phyloP scores from a whole-genome alignment of 1,140 invertebrate species.

The Drosophila baimaii region DNA sequence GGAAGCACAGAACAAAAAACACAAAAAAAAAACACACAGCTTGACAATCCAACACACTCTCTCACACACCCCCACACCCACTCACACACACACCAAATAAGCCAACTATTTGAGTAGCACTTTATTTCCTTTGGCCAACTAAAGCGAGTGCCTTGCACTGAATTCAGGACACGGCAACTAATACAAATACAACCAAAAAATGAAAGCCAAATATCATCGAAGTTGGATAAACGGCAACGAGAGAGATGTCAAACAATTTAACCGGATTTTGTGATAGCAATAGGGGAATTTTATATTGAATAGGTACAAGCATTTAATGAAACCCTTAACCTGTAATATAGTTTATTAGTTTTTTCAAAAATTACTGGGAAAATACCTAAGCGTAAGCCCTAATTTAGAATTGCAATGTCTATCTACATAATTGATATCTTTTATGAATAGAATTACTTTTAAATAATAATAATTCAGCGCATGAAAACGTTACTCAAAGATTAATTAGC shows the following conservation, averaged over 20 bases:
- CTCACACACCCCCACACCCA: too few relatives aligned
- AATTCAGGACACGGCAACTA: conserved; percentile 8
- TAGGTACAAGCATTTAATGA: too few relatives aligned
- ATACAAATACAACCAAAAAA: neutral
- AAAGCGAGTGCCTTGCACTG: neutral
- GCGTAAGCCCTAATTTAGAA: too few relatives aligned
- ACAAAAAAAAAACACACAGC: conserved; percentile 1
- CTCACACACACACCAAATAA: conserved; percentile 25
- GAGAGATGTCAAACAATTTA: conserved; percentile 4
- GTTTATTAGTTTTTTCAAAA: too few relatives aligned
- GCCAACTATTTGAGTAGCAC: conserved; percentile 29
- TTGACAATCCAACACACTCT: neutral
- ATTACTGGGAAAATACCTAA: too few relatives aligned
- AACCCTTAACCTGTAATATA: too few relatives aligned
- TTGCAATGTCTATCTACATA: too few relatives aligned
- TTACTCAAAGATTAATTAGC: too few relatives aligned
- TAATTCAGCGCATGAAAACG: too few relatives aligned
- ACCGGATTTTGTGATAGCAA: neutral
- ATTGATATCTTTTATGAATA: too few relatives aligned
- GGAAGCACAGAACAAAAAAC: conserved; percentile 1
- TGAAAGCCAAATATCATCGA: neutral
- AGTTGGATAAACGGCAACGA: neutral
- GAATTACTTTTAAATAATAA: too few relatives aligned
- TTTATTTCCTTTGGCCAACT: conserved; percentile 19
- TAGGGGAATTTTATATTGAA: neutral